These are phyloP conservation scores for Tragelaphus buxtoni DNA, from an alignment of 2,113 vertebrate genomes.

Conservation along the genomic window DNA sequence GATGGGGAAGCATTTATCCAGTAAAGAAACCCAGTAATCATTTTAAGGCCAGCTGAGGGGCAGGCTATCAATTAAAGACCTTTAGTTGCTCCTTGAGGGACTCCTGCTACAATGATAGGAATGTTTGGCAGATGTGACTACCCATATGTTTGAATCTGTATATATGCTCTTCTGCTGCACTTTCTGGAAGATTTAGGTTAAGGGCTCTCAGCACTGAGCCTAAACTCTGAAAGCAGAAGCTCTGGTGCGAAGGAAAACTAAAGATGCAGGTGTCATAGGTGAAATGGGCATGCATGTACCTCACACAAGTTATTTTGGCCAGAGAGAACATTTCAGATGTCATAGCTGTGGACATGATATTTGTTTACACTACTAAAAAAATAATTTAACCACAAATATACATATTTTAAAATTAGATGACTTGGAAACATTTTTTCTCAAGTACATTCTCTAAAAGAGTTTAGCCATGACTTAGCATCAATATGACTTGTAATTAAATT, in stretches of 20 bases:
- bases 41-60: background rate
- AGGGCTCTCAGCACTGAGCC: background rate
- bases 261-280: background rate
- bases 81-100: background rate
- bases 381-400: background rate
- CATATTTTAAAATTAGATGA: background rate
- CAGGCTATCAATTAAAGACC: background rate
- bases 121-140: background rate
- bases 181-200: background rate
- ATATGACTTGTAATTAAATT: background rate
- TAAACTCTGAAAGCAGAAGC: background rate
- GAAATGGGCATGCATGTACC: background rate
- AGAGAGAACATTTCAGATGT: background rate
- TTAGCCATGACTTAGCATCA: background rate
- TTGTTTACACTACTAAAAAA: background rate
- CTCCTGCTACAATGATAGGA: background rate
- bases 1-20: background rate
- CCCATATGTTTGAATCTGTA: background rate
- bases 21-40: background rate
- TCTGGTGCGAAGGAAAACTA: background rate
- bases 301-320: background rate
- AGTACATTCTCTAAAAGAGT: background rate
- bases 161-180: background rate
- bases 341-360: background rate
- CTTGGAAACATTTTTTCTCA: slow-evolving; percentile 5